Base-by-base conservation (phyloP, 2,888 invertebrate species). In the Steinernema hermaphroditum region DNA sequence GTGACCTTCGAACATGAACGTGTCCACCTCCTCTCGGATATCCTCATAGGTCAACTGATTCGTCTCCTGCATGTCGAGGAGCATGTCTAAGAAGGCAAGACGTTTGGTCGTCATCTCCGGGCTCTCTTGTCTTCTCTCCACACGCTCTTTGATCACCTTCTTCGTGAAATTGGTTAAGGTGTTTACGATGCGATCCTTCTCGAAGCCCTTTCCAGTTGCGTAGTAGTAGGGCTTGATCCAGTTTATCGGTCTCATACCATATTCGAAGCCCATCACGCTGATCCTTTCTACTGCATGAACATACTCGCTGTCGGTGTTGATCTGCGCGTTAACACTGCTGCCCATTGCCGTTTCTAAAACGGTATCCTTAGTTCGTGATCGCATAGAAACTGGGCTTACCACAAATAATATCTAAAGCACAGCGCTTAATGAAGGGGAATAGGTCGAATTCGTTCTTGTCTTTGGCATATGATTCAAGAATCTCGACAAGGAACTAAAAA, bases 11-110 rank as follows among this genome's bases (percentile, higher is more conserved):
- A 88, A 88, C 88, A 88, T 88, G 81, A 88, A 89, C 22, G 88
- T 88, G 80, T 89, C 89, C 41, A 89, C 89, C 81, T 89, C 89
- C 76, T 89, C 88, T 44, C 87, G 81, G 27, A 89, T 88, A 71
- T 88, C 88, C 12, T 83, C 81, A 62, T 84, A 78, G 0, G 87
- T 85, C 70, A 88, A 76, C 14, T 79, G 78, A 19, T 82, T 78
- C n/a, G 82, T 84, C 14, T 84, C 80, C 14, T 85, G 80, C 69
- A 86, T 81, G 57, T 86, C 85, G 41, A 89, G 80, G 24, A 89
- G 80, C 80, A 89, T 82, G 80, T 89, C 89, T 44, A 89, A 83
- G 78, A 89, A 89, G 12, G 88, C 88, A 24, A 87, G 29, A 0
- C 46, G 37, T 29, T 62, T 62, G 1, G 12, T 14, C 16, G 22